These are phyloP conservation scores for Callimorpha dominula DNA, from an alignment of 2,888 invertebrate genomes.

Conservation along the genomic window DNA sequence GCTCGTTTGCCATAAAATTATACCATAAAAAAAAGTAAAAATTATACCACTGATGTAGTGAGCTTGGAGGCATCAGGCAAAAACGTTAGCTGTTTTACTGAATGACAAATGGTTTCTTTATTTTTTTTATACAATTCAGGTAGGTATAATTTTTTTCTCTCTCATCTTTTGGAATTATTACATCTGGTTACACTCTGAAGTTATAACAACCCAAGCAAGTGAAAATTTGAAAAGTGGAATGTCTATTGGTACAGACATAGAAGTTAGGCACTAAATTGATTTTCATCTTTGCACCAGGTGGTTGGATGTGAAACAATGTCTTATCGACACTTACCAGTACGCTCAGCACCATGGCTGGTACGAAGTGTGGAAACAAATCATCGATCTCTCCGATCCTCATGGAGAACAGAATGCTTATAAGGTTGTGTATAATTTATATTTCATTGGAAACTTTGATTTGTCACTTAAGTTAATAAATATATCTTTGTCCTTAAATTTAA, in stretches of 20 bases:
- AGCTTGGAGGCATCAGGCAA: not conserved
- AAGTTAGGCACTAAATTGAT: not conserved
- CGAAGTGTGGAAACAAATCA: constrained; percentile 94
- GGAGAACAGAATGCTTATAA: constrained; percentile 96
- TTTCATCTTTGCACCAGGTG: constrained; percentile 80
- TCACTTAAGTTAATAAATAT: no score
- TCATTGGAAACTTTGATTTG: no score
- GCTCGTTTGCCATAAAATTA: no score
- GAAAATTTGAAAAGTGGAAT: no score
- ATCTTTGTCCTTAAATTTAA: no score
- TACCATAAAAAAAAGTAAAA: not conserved
- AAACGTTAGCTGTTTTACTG: not conserved
- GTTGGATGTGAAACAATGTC: constrained; percentile 92
- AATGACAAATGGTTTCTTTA: no score
- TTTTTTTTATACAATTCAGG: no score
- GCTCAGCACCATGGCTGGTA: constrained; percentile 95
- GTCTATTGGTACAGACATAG: not conserved
- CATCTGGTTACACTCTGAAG: not conserved
- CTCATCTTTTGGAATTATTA: no score
- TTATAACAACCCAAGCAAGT: not conserved
- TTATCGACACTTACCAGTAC: constrained; percentile 91
- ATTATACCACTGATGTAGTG: not conserved
- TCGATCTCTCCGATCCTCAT: constrained; percentile 95
- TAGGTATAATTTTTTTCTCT: no score
- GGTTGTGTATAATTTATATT: constrained; percentile 73